Percentiles rank a stretch among this genome's conserved stretches.
These are phyloP conservation scores for Drosophila anomalipes DNA, from an alignment of 2,888 invertebrate genomes.

Conservation along the genomic window DNA sequence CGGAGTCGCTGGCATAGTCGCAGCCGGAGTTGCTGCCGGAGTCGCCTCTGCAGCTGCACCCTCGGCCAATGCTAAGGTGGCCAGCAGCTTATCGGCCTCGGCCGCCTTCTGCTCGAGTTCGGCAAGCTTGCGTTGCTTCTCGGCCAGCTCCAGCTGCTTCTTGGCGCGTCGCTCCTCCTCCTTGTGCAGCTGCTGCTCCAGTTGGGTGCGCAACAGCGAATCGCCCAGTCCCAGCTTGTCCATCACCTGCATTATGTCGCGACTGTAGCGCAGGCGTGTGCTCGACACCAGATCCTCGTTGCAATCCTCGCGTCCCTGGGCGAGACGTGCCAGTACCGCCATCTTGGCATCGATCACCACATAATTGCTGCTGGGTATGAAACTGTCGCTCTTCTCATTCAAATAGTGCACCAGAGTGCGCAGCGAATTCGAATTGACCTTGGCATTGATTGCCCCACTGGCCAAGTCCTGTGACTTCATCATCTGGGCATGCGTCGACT, in stretches of 20 bases:
- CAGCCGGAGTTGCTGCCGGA: constrained; percentile 16
- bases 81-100: constrained; percentile 68
- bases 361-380: constrained; percentile 83
- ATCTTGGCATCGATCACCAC: constrained; percentile 84
- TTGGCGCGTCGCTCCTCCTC: constrained; percentile 73
- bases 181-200: constrained; percentile 72
- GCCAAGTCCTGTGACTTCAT: constrained; percentile 84
- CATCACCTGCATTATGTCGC: constrained; percentile 82
- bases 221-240: constrained; percentile 84
- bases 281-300: constrained; percentile 75
- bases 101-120: constrained; percentile 68
- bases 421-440: constrained; percentile 80
- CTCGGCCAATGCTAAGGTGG: constrained; percentile 47
- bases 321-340: constrained; percentile 78
- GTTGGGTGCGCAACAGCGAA: constrained; percentile 81
- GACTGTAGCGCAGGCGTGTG: constrained; percentile 80
- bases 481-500: constrained; percentile 82
- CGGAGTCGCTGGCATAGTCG: neutral
- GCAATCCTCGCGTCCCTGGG: constrained; percentile 76
- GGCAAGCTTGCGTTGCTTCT: constrained; percentile 64
- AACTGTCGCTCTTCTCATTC: constrained; percentile 81
- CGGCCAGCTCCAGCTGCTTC: constrained; percentile 59
- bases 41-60: constrained; percentile 8
- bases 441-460: constrained; percentile 83
- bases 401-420: constrained; percentile 81